Evolutionary conservation across 2,113 vertebrate genomes (phyloP).

Genomic region (Dipodomys ordii): DNA sequence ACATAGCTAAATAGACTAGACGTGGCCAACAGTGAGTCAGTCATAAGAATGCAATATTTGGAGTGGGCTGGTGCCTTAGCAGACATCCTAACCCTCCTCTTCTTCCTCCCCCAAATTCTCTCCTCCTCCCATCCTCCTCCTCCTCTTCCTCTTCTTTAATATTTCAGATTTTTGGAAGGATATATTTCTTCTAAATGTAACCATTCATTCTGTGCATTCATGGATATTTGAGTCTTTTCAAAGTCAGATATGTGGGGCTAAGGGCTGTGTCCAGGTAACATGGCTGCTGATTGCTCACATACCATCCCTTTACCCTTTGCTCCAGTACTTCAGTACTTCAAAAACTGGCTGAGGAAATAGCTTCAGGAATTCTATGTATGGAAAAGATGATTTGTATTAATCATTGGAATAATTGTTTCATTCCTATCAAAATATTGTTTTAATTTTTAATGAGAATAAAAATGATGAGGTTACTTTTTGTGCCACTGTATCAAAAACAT

Average conservation of each 20-base stretch:
- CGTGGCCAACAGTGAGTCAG: not conserved
- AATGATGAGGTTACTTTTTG: not conserved
- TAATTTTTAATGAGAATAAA: conserved; percentile 28
- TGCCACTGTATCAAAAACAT: not conserved
- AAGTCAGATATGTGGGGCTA: accelerated
- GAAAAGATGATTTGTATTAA: conserved; percentile 39
- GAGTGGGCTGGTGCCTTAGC: not conserved
- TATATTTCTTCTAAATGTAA: conserved; percentile 8
- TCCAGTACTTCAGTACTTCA: not conserved
- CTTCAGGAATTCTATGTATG: conserved; percentile 3
- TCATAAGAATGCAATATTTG: not conserved
- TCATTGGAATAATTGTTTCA: conserved; percentile 40
- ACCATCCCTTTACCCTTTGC: too few relatives aligned
- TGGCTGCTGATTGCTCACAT: too few relatives aligned
- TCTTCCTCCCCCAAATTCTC: too few relatives aligned
- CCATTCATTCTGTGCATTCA: not conserved
- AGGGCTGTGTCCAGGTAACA: accelerated
- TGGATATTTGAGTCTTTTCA: not conserved
- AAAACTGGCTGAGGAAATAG: not conserved
- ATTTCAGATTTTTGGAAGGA: not conserved
- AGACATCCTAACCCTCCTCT: not conserved
- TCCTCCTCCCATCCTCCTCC: too few relatives aligned
- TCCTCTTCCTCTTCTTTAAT: too few relatives aligned
- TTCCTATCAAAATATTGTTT: conserved; percentile 48
- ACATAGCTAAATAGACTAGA: conserved; percentile 19